Evolutionary conservation across 2,113 vertebrate species (phyloP), one percentile per base, ranked within the genome.

Genomic region (Nycticorax nycticorax): DNA sequence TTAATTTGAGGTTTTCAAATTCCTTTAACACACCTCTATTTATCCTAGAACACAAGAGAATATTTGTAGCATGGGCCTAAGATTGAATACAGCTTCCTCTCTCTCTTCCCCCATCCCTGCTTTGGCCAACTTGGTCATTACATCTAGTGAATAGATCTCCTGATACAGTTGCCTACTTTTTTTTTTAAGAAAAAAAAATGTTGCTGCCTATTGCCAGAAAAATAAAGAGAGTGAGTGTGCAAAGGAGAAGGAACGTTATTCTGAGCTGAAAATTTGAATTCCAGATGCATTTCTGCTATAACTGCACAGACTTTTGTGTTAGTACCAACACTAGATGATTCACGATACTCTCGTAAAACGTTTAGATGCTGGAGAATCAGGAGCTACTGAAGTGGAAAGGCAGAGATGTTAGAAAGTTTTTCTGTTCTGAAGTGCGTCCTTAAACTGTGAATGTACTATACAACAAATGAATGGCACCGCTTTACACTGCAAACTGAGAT

Each of bases 21-120:
- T 93, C 93, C 92, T 95, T 96, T 71, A 98, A 98, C 98, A 98
- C 98, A 98, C 98, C 96, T 96, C 97, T 97, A 95, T 98, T 98
- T 99, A 98, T 99, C 94, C 96, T 93, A 41, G 67, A 97, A 96
- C 97, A 99, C 98, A 99, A 99, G 98, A 97, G 97, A 96, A 97
- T 97, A 74, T 99, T 99, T 98, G 98, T 98, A 94, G 93, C 64
- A 35, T n/a, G 84, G 85, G 35, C 22, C 60, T 48, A 43, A 72
- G 95, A 92, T 92, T 95, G 89, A 95, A 95, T 93, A 60, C 88
- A 85, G 93, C 91, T 97, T 97, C 96, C 96, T 93, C 93, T 93
- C 81, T 93, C 89, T 96, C 81, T 95, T 95, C 82, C 94, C 85
- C 53, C 9, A 0, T 76, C 77, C 86, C 67, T 91, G 73, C 84